Conservation (phyloP, 2,888 invertebrate genomes). For the Amblyjoppa fuscipennis region DNA sequence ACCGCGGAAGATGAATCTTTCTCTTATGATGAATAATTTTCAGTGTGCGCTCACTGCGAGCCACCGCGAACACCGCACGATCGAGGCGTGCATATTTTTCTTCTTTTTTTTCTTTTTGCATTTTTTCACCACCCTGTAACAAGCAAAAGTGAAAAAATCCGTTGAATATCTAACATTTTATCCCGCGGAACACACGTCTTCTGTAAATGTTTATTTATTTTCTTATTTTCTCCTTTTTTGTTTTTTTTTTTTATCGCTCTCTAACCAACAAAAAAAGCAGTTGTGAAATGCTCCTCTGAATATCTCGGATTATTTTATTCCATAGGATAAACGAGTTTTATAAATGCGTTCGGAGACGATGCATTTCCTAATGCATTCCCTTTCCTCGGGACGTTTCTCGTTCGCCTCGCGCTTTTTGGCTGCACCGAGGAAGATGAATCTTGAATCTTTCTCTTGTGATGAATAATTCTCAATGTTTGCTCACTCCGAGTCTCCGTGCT, state of each 20-base stretch:
- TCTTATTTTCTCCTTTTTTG: no score
- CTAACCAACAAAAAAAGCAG: no score
- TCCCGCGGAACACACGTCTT: no score
- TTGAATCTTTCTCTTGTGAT: neutral
- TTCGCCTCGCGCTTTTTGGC: conserved; percentile 30
- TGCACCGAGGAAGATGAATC: conserved; percentile 27
- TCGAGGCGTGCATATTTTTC: neutral
- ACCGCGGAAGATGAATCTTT: conserved; percentile 15
- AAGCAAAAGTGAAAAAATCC: no score
- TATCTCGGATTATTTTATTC: no score
- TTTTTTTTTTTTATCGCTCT: no score
- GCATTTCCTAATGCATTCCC: conserved; percentile 64
- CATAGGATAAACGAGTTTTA: no score
- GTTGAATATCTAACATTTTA: no score
- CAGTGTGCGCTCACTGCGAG: conserved; percentile 4
- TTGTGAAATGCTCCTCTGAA: no score
- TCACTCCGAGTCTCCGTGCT: neutral
- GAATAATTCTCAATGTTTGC: conserved; percentile 28
- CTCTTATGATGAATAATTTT: conserved; percentile 31
- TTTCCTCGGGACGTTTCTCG: conserved; percentile 13
- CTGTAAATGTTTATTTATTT: no score
- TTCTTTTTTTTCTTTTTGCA: neutral
- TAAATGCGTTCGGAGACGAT: neutral
- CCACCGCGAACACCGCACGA: neutral
- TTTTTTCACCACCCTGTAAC: no score